phyloP scores from a whole-genome alignment of 1,140 invertebrate genomes.

The Protaetia brevitarsis region DNA sequence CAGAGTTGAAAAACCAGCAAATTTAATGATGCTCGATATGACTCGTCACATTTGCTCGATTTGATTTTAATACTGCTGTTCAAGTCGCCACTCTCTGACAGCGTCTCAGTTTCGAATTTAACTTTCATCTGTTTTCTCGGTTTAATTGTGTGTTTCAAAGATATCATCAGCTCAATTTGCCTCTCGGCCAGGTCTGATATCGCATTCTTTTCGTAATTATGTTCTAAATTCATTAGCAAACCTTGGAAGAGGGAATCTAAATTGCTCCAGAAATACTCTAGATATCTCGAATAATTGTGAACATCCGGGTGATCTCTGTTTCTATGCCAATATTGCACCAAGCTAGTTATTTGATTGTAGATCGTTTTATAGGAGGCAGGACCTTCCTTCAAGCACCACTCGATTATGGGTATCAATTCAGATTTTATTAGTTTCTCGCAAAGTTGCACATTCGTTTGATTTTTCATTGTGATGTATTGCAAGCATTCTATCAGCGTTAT shows the following conservation, averaged over 20 bases:
- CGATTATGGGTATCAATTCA: slow-evolving; percentile 52
- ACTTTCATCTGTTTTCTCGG: slow-evolving; percentile 43
- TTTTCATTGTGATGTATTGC: slow-evolving; percentile 57
- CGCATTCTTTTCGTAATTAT: slow-evolving; percentile 29
- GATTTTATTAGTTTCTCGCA: slow-evolving; percentile 48
- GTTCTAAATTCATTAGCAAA: slow-evolving; percentile 37
- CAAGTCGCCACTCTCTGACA: not conserved
- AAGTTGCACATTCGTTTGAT: slow-evolving; percentile 47
- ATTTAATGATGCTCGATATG: slow-evolving; percentile 48
- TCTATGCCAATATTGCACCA: slow-evolving; percentile 58
- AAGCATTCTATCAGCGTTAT: slow-evolving; percentile 69
- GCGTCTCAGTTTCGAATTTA: slow-evolving; percentile 36
- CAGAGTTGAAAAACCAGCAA: slow-evolving; percentile 53
- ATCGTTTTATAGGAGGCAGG: slow-evolving; percentile 47
- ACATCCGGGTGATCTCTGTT: slow-evolving; percentile 45
- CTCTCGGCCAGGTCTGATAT: slow-evolving; percentile 35
- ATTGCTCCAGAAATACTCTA: slow-evolving; percentile 55
- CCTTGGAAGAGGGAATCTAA: slow-evolving; percentile 50
- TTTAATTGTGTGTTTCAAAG: slow-evolving; percentile 41
- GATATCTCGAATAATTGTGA: slow-evolving; percentile 49
- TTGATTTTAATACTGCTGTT: not conserved
- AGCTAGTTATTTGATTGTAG: slow-evolving; percentile 51
- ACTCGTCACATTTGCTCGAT: slow-evolving; percentile 24
- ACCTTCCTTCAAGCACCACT: slow-evolving; percentile 49
- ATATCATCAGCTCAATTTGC: slow-evolving; percentile 44